phyloP scores from a whole-genome alignment of 1,140 invertebrate species.

The Dinoponera quadriceps region DNA sequence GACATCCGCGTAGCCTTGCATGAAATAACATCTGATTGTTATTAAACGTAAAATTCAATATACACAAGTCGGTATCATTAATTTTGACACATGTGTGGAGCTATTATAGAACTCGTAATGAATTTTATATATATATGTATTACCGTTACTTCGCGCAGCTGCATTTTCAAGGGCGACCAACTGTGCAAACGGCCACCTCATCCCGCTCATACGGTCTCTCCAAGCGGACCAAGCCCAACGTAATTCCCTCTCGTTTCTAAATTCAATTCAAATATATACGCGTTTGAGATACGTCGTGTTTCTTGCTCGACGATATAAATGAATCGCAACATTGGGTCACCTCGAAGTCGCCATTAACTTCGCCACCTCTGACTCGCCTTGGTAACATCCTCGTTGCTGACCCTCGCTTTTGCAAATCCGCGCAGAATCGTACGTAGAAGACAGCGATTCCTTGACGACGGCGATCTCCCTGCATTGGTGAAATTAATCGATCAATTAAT shows the following conservation, averaged over 20 bases:
- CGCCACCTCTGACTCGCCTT: background rate
- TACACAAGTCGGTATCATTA: background rate
- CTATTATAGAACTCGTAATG: background rate
- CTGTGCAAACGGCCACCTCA: conserved; percentile 85
- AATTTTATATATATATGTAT: too few relatives aligned
- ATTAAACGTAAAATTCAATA: background rate
- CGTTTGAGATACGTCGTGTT: background rate
- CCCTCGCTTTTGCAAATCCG: conserved; percentile 26
- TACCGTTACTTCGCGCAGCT: conserved; percentile 23
- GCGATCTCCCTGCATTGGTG: background rate
- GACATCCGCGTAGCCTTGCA: conserved; percentile 22
- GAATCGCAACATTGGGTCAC: background rate
- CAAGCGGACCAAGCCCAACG: conserved; percentile 82
- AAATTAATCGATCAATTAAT: background rate
- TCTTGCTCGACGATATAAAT: background rate
- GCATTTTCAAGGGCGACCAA: conserved; percentile 51
- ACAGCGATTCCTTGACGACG: background rate
- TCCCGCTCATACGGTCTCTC: conserved; percentile 64
- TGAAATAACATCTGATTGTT: background rate
- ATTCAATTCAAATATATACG: conserved; percentile 18
- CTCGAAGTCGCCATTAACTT: conserved; percentile 43
- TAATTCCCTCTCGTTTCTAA: conserved; percentile 74
- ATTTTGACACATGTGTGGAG: too few relatives aligned
- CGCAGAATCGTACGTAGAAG: background rate
- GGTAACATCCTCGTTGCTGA: conserved; percentile 5